Conservation (phyloP, 2,113 vertebrate genomes). For the Saimiri boliviensis region DNA sequence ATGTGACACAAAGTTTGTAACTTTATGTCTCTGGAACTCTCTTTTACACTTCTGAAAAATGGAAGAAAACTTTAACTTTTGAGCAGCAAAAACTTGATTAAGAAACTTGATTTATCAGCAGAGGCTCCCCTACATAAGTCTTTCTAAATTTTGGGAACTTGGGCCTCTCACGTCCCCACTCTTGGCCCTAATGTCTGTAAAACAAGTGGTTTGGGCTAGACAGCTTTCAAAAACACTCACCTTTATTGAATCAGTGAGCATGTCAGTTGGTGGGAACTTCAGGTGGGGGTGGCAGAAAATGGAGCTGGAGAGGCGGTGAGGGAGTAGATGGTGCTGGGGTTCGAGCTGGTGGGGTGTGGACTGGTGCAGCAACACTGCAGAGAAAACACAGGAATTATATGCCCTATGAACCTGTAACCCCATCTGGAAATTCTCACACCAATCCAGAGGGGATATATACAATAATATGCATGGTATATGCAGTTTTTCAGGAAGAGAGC, state of each 20-base stretch:
- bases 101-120: neutral
- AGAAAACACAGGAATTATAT: neutral
- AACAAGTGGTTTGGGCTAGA: neutral
- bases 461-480: fast-evolving
- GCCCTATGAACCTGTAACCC: neutral
- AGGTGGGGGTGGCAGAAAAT: no score
- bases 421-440: neutral
- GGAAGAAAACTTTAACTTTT: neutral
- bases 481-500: neutral
- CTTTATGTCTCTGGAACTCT: neutral
- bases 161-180: neutral
- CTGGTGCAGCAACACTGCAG: no score
- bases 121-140: neutral
- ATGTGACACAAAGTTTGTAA: neutral
- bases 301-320: neutral
- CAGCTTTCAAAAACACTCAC: neutral
- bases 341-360: no score
- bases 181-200: neutral
- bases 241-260: neutral
- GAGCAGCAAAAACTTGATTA: neutral
- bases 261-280: neutral
- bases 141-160: neutral
- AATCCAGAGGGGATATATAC: neutral
- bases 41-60: neutral
- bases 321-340: neutral